Conservation (phyloP, 2,113 vertebrate species). For the Hemicordylus capensis region DNA sequence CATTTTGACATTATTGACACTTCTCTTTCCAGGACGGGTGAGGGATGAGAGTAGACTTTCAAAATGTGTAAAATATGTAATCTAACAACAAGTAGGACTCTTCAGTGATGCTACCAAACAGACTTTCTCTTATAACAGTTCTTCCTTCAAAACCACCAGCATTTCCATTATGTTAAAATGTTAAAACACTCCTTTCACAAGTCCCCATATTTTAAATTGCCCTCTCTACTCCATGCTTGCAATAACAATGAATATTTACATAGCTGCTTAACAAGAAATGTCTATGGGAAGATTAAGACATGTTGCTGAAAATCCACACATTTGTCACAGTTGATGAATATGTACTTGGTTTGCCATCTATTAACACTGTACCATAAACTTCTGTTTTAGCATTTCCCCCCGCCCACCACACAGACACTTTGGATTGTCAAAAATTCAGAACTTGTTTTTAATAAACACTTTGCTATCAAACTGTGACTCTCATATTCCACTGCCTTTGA, state of each 20-base stretch:
- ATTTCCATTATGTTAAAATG: not conserved
- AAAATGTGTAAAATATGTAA: not conserved
- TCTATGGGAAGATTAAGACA: constrained; percentile 29
- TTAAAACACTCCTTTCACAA: rapidly evolving
- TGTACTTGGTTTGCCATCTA: constrained; percentile 12
- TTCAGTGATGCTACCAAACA: not conserved
- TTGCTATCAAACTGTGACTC: not conserved
- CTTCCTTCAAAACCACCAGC: not conserved
- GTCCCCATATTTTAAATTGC: constrained; percentile 1
- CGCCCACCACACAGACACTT: too few relatives aligned
- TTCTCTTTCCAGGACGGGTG: not conserved
- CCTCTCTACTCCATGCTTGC: not conserved
- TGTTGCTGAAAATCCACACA: not conserved
- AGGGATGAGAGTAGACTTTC: not conserved
- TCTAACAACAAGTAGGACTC: not conserved
- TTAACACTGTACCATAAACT: not conserved
- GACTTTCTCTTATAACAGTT: not conserved
- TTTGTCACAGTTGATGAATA: constrained; percentile 7
- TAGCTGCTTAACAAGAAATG: constrained; percentile 14
- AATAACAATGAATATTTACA: constrained; percentile 29
- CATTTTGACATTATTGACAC: not conserved
- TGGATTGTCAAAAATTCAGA: not conserved
- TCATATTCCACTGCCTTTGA: not conserved
- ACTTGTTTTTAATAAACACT: not conserved
- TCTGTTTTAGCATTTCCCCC: not conserved